These are phyloP conservation scores for Nasua narica DNA, from an alignment of 2,797 vertebrate genomes.

Conservation along the genomic window DNA sequence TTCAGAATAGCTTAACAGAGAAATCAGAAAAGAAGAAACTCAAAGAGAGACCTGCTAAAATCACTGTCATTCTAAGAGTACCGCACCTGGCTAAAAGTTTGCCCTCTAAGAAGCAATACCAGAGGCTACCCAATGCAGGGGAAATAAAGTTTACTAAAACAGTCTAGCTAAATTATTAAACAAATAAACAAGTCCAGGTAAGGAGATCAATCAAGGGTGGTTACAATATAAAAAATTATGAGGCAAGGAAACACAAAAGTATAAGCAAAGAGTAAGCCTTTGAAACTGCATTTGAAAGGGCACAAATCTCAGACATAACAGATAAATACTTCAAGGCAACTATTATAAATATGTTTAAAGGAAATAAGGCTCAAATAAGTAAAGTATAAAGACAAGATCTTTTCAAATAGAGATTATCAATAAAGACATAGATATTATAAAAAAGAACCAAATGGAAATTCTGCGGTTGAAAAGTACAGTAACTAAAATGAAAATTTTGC, in stretches of 20 bases:
- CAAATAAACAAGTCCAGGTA: not conserved
- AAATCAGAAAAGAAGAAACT: not conserved
- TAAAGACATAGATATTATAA: not conserved
- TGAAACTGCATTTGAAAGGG: not conserved
- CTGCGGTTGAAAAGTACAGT: not conserved
- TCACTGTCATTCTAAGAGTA: not conserved
- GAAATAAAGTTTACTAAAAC: not conserved
- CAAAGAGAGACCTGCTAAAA: not conserved
- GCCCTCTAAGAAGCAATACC: not conserved
- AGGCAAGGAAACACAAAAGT: not conserved
- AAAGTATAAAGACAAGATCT: not conserved
- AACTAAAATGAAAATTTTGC: not conserved
- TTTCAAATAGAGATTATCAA: not conserved
- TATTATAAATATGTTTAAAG: not conserved
- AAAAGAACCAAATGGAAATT: not conserved
- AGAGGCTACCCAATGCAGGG: not conserved
- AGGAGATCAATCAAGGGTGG: not conserved
- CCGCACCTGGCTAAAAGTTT: not conserved
- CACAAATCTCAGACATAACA: not conserved
- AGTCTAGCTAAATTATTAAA: not conserved
- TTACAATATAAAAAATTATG: not conserved
- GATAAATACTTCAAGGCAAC: not conserved
- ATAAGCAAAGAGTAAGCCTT: not conserved
- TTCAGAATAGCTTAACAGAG: not conserved
- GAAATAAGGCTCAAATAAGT: not conserved